These are phyloP conservation scores for Dryobates pubescens DNA, from an alignment of 2,797 vertebrate species.

Conservation along the genomic window DNA sequence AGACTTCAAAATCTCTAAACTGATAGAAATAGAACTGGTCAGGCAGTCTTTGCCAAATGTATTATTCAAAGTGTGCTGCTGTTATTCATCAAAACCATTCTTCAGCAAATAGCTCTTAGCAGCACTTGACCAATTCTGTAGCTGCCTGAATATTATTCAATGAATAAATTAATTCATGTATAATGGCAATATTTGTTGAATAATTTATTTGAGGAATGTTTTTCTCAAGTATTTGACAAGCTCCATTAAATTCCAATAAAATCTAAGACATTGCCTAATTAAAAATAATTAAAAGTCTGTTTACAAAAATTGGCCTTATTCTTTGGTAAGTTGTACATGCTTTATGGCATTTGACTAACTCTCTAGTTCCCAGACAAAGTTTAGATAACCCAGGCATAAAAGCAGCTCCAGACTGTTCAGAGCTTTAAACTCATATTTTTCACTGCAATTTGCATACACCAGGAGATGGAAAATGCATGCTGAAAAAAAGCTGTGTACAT, in stretches of 20 bases:
- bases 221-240: slow-evolving; percentile 31
- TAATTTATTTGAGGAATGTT: slow-evolving; percentile 43
- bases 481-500: background rate
- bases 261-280: background rate
- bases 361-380: background rate
- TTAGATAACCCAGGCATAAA: background rate
- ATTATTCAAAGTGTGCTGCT: slow-evolving; percentile 22
- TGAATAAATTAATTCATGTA: slow-evolving; percentile 37
- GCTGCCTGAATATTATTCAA: slow-evolving; percentile 2
- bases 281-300: slow-evolving; percentile 31
- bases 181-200: slow-evolving; percentile 36
- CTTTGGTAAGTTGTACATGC: background rate
- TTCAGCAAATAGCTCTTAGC: slow-evolving; percentile 22
- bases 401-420: background rate
- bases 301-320: slow-evolving; percentile 33
- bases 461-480: background rate
- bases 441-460: background rate
- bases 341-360: slow-evolving; percentile 26
- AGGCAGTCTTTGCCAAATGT: slow-evolving; percentile 4
- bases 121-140: slow-evolving; percentile 28
- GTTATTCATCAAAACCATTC: slow-evolving; percentile 7
- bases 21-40: slow-evolving; percentile 24
- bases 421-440: background rate
- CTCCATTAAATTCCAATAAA: slow-evolving; percentile 35
- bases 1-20: background rate